phyloP scores from a whole-genome alignment of 1,140 invertebrate species.

The Scaptomyza pallida region DNA sequence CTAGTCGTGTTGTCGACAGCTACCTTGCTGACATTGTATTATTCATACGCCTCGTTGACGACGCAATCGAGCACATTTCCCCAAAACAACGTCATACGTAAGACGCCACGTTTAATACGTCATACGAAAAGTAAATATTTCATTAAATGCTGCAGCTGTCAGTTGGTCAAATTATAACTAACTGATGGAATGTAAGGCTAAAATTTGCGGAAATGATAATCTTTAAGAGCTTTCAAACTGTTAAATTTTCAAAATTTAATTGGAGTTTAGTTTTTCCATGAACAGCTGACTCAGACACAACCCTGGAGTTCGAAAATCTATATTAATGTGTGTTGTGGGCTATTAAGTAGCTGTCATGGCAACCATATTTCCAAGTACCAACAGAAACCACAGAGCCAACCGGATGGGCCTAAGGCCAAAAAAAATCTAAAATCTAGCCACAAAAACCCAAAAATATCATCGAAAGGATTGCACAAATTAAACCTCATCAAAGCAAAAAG shows the following conservation, averaged over 20 bases:
- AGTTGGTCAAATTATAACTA: conserved; percentile 4
- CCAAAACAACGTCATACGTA: too few species aligned
- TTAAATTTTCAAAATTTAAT: conserved; percentile 1
- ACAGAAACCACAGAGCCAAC: background rate
- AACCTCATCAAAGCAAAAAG: conserved; percentile 46
- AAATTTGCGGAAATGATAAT: too few species aligned
- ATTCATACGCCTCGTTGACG: conserved; percentile 41
- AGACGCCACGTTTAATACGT: background rate
- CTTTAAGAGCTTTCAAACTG: too few species aligned
- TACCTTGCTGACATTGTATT: conserved; percentile 36
- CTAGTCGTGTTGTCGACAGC: too few species aligned
- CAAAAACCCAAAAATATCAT: background rate
- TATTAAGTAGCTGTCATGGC: conserved; percentile 28
- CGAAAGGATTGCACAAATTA: conserved; percentile 72
- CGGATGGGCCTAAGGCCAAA: conserved; percentile 6
- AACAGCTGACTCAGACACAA: conserved; percentile 20
- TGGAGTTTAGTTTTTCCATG: background rate
- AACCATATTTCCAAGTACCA: conserved; percentile 33
- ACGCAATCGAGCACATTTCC: background rate
- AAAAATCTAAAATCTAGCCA: conserved; percentile 11
- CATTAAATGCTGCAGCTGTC: background rate
- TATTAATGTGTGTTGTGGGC: conserved; percentile 40
- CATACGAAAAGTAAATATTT: background rate
- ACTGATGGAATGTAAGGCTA: too few species aligned
- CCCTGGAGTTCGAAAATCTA: background rate